A percentile compares a stretch with the other conserved stretches of the same genome.
phyloP scores from a whole-genome alignment of 2,113 vertebrate genomes.

The Podiceps cristatus region DNA sequence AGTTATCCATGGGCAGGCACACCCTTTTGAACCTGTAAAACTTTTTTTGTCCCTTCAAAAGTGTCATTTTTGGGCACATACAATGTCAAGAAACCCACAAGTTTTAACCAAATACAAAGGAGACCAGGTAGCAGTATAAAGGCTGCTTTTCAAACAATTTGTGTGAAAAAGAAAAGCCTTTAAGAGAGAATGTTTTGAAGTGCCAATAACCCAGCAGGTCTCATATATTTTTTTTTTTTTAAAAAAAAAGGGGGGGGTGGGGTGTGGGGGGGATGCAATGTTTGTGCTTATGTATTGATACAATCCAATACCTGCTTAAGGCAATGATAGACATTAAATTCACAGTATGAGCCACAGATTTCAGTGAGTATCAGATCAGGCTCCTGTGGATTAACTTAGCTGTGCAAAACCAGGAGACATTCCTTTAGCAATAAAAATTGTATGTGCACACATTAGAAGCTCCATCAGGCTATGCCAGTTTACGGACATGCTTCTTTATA shows the following conservation, averaged over 20 bases:
- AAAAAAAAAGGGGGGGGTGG: not conserved
- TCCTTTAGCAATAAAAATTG: not conserved
- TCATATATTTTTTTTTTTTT: no score
- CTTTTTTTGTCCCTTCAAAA: not conserved
- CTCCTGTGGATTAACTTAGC: not conserved
- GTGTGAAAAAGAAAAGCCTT: not conserved
- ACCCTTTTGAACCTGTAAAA: not conserved
- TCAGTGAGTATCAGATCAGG: not conserved
- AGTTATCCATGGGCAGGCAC: not conserved
- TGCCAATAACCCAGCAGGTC: not conserved
- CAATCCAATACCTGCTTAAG: not conserved
- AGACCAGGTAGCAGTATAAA: not conserved
- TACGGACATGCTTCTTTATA: not conserved
- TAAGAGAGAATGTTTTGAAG: not conserved
- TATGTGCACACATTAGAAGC: not conserved
- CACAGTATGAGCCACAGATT: not conserved
- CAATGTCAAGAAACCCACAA: not conserved
- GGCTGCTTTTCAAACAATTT: not conserved
- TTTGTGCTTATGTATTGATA: not conserved
- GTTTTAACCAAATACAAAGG: not conserved
- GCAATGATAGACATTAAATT: not conserved
- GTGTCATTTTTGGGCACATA: not conserved
- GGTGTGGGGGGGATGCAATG: no score
- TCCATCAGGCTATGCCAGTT: not conserved
- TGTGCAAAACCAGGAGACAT: not conserved